Percentiles rank a stretch among this genome's conserved stretches.
These are phyloP conservation scores for Cygnus olor DNA, from an alignment of 2,797 vertebrate species.

Conservation along the genomic window DNA sequence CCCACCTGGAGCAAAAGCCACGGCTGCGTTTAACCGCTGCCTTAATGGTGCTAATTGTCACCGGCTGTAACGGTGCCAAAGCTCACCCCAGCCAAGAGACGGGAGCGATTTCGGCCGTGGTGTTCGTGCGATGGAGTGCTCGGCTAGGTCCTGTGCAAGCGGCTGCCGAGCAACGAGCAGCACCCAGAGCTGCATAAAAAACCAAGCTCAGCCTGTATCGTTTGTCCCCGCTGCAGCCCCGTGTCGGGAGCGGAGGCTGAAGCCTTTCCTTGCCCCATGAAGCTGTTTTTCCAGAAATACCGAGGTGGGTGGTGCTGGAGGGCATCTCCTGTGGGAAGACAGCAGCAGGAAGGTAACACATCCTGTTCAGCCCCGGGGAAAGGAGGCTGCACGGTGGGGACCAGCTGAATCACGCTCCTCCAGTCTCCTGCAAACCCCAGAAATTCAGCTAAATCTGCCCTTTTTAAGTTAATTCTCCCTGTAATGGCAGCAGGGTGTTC, in stretches of 20 bases:
- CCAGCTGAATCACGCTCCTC: rapidly evolving
- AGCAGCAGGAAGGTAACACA: background rate
- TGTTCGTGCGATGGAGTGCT: background rate
- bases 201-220: background rate
- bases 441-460: background rate
- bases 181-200: background rate
- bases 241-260: background rate
- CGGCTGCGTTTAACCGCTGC: background rate
- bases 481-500: rapidly evolving
- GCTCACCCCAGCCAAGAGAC: background rate
- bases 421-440: background rate
- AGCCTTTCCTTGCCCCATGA: rapidly evolving
- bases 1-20: background rate
- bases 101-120: background rate
- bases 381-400: background rate
- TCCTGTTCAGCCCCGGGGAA: rapidly evolving
- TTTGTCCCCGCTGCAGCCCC: background rate
- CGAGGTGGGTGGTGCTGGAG: rapidly evolving
- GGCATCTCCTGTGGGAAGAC: background rate
- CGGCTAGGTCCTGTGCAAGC: background rate
- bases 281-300: rapidly evolving
- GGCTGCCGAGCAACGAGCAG: background rate
- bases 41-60: background rate
- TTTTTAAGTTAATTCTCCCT: rapidly evolving
- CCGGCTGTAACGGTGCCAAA: background rate